Percentiles rank a stretch among this genome's conserved stretches.
Evolutionary conservation across 1,140 invertebrate species (phyloP).

Genomic region (Elysia chlorotica): DNA sequence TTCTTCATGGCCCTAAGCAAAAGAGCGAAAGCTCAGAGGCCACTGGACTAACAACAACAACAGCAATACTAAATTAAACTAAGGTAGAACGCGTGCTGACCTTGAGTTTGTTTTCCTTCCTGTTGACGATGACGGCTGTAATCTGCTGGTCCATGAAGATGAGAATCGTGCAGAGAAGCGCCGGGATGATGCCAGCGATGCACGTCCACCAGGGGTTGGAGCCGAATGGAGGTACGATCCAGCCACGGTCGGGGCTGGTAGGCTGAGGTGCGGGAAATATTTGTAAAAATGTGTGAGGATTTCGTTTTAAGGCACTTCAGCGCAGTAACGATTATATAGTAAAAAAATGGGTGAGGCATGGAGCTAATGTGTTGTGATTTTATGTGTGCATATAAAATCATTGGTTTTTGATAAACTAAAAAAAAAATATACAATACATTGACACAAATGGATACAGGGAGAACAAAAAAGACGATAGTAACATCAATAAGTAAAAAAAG

Average conservation of each 20-base stretch:
- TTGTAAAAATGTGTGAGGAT: no score
- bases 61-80: no score
- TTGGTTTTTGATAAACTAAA: background rate
- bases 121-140: slow-evolving; percentile 96
- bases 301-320: no score
- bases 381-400: background rate
- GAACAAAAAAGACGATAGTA: no score
- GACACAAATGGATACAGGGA: no score
- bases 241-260: slow-evolving; percentile 78
- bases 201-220: slow-evolving; percentile 86
- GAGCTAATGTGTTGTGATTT: background rate
- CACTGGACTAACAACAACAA: no score
- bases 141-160: slow-evolving; percentile 99
- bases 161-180: slow-evolving; percentile 92
- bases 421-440: background rate
- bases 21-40: no score
- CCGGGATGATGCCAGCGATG: slow-evolving; percentile 83
- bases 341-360: slow-evolving; percentile 10
- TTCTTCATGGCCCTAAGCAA: no score
- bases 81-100: slow-evolving; percentile 64
- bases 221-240: slow-evolving; percentile 89
- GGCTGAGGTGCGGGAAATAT: slow-evolving; percentile 69
- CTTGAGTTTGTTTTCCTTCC: slow-evolving; percentile 97
- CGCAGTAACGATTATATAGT: no score
- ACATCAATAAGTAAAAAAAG: no score